phyloP scores from a whole-genome alignment of 2,888 invertebrate species.

The Eristalis arbustorum region DNA sequence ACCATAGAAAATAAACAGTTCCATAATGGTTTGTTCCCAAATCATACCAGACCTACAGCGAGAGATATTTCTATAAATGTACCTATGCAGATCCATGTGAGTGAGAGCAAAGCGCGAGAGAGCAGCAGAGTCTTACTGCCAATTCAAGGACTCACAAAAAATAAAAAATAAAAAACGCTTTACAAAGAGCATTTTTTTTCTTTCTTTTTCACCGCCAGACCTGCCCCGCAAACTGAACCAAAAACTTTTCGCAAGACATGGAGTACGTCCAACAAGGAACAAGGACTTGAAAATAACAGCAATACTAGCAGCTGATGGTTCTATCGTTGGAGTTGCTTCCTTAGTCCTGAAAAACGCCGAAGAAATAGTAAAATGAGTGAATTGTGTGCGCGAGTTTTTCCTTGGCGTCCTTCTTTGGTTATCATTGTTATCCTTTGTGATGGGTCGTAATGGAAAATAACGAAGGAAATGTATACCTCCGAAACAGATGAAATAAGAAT shows the following conservation, averaged over 20 bases:
- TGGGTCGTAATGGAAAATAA: constrained; percentile 70
- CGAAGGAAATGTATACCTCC: constrained; percentile 66
- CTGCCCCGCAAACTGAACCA: constrained; percentile 55
- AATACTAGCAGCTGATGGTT: constrained; percentile 54
- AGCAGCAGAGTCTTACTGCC: background rate
- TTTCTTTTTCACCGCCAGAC: constrained; percentile 35
- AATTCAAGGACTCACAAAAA: background rate
- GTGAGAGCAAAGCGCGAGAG: constrained; percentile 7
- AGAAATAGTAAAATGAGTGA: constrained; percentile 69
- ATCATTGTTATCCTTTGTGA: constrained; percentile 70
- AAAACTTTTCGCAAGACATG: constrained; percentile 53
- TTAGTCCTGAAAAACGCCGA: constrained; percentile 50
- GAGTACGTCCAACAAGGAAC: constrained; percentile 47
- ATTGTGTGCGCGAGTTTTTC: constrained; percentile 65
- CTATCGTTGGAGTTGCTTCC: constrained; percentile 57
- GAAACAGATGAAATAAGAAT: constrained; percentile 69
- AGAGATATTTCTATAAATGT: constrained; percentile 20
- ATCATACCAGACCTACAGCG: constrained; percentile 15
- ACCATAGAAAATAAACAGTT: constrained; percentile 64
- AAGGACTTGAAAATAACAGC: constrained; percentile 63
- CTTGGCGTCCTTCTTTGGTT: constrained; percentile 55
- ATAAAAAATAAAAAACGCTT: constrained; percentile 3
- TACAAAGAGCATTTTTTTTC: constrained; percentile 53
- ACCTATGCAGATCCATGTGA: constrained; percentile 19
- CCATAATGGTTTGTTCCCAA: constrained; percentile 64